Percentiles rank a stretch among this genome's conserved stretches.
phyloP scores from a whole-genome alignment of 2,113 vertebrate species.

The Cinclus cinclus region DNA sequence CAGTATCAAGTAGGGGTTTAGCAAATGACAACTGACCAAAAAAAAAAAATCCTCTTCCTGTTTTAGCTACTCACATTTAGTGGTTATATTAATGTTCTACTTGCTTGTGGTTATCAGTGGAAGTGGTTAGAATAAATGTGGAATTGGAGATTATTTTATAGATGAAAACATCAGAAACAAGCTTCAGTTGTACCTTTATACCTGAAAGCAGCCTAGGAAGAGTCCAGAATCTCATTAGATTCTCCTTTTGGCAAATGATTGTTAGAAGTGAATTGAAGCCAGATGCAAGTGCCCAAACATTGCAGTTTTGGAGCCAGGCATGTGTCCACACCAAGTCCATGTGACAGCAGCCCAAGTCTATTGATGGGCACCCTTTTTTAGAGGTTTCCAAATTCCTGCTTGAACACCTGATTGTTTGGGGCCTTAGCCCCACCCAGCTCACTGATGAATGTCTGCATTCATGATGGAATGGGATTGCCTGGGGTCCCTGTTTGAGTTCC shows the following conservation, averaged over 20 bases:
- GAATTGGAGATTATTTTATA: background rate
- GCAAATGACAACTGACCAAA: background rate
- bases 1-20: rapidly evolving
- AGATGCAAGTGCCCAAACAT: background rate
- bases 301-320: too few relatives aligned
- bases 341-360: too few relatives aligned
- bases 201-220: background rate
- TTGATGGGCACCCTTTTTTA: too few relatives aligned
- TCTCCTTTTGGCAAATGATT: background rate
- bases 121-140: background rate
- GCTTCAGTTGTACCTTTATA: background rate
- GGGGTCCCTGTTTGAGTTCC: too few relatives aligned
- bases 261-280: background rate
- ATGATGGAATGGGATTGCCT: too few relatives aligned
- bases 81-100: background rate
- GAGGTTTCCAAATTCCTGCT: too few relatives aligned
- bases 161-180: background rate
- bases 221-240: background rate
- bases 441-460: too few relatives aligned
- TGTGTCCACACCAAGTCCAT: too few relatives aligned
- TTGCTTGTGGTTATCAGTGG: background rate
- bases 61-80: background rate
- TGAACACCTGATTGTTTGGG: too few relatives aligned
- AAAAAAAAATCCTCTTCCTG: background rate
- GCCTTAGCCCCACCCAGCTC: too few relatives aligned